These are phyloP conservation scores for Pangasius mekongensis DNA, from an alignment of 2,797 vertebrate genomes.

Conservation along the genomic window DNA sequence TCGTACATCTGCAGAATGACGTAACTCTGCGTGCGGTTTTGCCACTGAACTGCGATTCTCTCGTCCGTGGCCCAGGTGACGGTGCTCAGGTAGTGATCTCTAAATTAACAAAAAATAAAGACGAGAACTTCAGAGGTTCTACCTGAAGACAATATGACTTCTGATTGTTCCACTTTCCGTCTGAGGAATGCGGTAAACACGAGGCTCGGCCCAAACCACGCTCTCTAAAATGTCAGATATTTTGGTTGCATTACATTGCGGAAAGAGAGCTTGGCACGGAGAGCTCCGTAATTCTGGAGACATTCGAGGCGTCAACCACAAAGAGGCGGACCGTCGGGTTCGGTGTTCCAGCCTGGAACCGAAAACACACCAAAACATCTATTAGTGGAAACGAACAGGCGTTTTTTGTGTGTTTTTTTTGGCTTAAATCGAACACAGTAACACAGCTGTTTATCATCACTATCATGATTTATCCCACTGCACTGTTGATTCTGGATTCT, in stretches of 20 bases:
- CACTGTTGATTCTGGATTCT: not conserved
- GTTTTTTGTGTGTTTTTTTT: too few relatives aligned
- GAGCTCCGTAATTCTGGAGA: constrained; percentile 70
- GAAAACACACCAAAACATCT: not conserved
- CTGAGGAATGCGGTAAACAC: not conserved
- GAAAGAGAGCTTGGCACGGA: constrained; percentile 76
- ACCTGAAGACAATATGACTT: not conserved
- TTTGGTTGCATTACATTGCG: constrained; percentile 73
- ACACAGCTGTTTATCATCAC: not conserved
- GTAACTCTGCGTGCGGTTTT: constrained; percentile 86
- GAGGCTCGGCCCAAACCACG: not conserved
- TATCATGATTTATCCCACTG: too few relatives aligned
- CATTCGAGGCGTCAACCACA: constrained; percentile 76
- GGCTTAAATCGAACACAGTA: not conserved
- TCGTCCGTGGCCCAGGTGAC: constrained; percentile 89
- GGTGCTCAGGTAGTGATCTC: constrained; percentile 90
- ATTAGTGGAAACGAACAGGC: not conserved
- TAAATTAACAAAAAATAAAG: constrained; percentile 60
- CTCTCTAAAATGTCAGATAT: not conserved
- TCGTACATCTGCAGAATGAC: constrained; percentile 85
- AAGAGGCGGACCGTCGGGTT: constrained; percentile 88
- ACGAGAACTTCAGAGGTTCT: not conserved
- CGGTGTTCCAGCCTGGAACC: constrained; percentile 45
- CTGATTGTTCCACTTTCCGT: too few relatives aligned
- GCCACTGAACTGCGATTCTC: constrained; percentile 89